Base-by-base conservation (phyloP, 2,113 vertebrate genomes). In the Burhinus bistriatus region DNA sequence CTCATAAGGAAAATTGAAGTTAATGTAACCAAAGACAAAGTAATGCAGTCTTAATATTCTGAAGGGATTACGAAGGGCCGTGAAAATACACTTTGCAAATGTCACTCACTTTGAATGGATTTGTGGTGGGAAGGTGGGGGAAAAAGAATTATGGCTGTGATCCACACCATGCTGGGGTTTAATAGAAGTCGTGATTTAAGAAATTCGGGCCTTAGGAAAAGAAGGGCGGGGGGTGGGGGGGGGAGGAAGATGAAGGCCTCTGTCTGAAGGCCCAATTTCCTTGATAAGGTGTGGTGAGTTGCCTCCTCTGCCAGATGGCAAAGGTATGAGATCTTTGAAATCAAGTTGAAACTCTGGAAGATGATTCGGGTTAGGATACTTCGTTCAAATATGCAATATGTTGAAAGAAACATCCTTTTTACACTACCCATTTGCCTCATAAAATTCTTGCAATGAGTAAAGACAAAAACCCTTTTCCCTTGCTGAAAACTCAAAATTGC, bases 1-100 rank as follows among this genome's bases (percentile, higher is more conserved):
- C 98, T 98, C 98, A 97, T 98, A 97, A 98, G 98, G 98, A 98
- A 98, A 98, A 98, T 96, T 97, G 98, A 98, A 98, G 98, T 98
- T 97, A 98, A 98, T 98, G 98, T 98, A 98, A 97, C 98, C 98
- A 97, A 97, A 98, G 98, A 98, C 97, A 98, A 98, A 98, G 98
- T 97, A 97, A 98, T 90, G 97, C 94, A 89, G 97, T 96, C 97
- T 98, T 98, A 97, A 97, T 98, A 98, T 98, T 98, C 98, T 98
- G 98, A 96, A 93, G 98, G 98, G 98, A 98, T 98, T 98, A 98
- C 19, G 80, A 96, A 97, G 94, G 93, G 97, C 97, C 51, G 54
- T 87, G 97, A 96, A 98, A 98, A 98, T 80, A 94, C 88, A 92
- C 97, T 98, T 95, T 87, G 98, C 96, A 98, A 98, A 98, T 98